A percentile compares a stretch with the other conserved stretches of the same genome.
Evolutionary conservation across 2,888 invertebrate species (phyloP).

Genomic region (Tineola bisselliella): DNA sequence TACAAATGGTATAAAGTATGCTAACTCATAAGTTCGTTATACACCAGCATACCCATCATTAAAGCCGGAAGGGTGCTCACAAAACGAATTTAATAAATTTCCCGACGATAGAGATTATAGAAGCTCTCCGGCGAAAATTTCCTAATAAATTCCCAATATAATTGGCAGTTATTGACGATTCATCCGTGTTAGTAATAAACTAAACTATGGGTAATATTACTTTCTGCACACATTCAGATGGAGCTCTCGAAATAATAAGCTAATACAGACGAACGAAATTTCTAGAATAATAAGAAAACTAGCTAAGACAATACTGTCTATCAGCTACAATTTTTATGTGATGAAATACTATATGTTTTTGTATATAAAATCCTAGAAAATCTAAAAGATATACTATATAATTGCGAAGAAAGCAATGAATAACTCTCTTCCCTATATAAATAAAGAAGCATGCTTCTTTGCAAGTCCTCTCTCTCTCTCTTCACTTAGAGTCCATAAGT

Average conservation of each 20-base stretch:
- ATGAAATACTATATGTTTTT: too few species aligned
- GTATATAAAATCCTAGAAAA: too few species aligned
- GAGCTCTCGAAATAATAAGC: background rate
- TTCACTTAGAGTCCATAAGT: too few species aligned
- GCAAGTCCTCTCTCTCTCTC: too few species aligned
- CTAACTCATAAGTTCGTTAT: background rate
- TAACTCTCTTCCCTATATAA: too few species aligned
- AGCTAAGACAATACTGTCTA: too few species aligned
- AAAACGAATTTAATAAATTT: constrained; percentile 35
- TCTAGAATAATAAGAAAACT: too few species aligned
- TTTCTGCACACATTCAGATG: background rate
- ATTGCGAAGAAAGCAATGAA: too few species aligned
- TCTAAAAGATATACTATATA: too few species aligned
- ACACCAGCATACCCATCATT: constrained; percentile 27
- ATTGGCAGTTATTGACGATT: constrained; percentile 26
- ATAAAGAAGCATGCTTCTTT: too few species aligned
- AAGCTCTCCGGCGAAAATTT: constrained; percentile 23
- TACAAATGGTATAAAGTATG: too few species aligned
- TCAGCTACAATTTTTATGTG: too few species aligned
- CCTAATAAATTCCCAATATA: constrained; percentile 27
- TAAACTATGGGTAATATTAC: background rate
- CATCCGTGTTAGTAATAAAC: constrained; percentile 16
- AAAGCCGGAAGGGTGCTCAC: constrained; percentile 30
- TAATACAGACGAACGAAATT: background rate
- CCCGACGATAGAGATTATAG: constrained; percentile 18